These are phyloP conservation scores for Ditylenchus weischeri DNA, from an alignment of 2,888 invertebrate species.

Conservation along the genomic window DNA sequence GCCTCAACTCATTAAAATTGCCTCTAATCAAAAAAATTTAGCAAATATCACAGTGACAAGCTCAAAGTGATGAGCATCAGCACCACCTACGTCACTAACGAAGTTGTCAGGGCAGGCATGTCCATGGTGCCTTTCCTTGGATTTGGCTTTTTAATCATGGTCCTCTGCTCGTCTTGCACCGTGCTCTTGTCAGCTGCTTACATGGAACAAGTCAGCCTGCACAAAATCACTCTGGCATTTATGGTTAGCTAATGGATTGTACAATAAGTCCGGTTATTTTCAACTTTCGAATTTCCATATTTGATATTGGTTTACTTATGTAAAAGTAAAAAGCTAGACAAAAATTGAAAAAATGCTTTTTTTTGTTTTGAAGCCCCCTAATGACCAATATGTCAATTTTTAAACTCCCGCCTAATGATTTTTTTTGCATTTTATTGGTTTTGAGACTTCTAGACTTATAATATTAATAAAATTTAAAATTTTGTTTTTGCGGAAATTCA, in stretches of 20 bases:
- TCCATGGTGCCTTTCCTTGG: constrained; percentile 47
- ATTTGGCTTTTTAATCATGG: constrained; percentile 52
- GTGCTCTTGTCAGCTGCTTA: constrained; percentile 49
- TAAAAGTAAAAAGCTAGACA: no score
- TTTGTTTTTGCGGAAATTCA: no score
- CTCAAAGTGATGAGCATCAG: constrained; percentile 48
- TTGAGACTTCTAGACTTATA: no score
- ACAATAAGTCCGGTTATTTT: no score
- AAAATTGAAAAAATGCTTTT: no score
- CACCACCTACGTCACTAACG: constrained; percentile 51
- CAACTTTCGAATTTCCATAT: no score
- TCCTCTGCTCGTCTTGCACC: constrained; percentile 42
- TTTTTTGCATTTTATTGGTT: no score
- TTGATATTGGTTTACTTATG: no score
- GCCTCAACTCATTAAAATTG: constrained; percentile 6
- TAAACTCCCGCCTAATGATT: no score
- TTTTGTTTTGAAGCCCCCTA: no score
- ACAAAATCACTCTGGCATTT: constrained; percentile 2
- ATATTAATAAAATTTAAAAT: no score
- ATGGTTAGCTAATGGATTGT: neutral
- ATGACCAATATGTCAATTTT: no score
- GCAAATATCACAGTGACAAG: constrained; percentile 41
- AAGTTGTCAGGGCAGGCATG: constrained; percentile 43
- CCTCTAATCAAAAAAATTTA: constrained; percentile 23
- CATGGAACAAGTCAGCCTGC: constrained; percentile 31